These are phyloP conservation scores for Hypsopygia costalis DNA, from an alignment of 2,888 invertebrate species.

Conservation along the genomic window DNA sequence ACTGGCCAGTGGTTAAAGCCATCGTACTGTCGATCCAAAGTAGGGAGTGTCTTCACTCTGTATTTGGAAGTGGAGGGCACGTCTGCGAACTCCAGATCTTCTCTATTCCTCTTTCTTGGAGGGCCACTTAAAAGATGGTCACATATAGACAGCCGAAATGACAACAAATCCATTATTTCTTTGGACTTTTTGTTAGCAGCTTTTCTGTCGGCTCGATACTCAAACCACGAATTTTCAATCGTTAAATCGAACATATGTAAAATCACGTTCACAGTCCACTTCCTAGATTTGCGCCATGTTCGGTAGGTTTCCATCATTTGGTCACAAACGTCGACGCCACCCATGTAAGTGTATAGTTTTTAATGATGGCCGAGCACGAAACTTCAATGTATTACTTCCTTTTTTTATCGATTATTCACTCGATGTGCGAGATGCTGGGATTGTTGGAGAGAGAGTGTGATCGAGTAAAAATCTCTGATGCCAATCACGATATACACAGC, in stretches of 20 bases:
- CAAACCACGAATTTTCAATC: neutral
- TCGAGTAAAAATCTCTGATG: too few species aligned
- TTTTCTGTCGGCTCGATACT: neutral
- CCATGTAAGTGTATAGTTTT: slow-evolving; percentile 30
- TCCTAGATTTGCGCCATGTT: slow-evolving; percentile 24
- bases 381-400: slow-evolving; percentile 14
- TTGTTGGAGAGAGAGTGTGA: too few species aligned
- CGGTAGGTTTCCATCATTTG: slow-evolving; percentile 29
- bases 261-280: slow-evolving; percentile 28
- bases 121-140: slow-evolving; percentile 18
- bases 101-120: slow-evolving; percentile 12
- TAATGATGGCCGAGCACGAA: slow-evolving; percentile 24
- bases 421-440: too few species aligned
- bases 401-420: too few species aligned
- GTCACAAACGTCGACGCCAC: slow-evolving; percentile 29
- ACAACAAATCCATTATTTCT: slow-evolving; percentile 20
- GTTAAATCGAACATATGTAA: slow-evolving; percentile 27
- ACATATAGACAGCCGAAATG: slow-evolving; percentile 19
- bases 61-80: slow-evolving; percentile 15
- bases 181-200: too few species aligned
- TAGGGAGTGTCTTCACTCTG: slow-evolving; percentile 14
- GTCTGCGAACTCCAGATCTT: slow-evolving; percentile 17
- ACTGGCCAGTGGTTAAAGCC: slow-evolving; percentile 10
- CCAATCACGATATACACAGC: too few species aligned
- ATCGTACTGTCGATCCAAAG: slow-evolving; percentile 18